Percentiles rank a stretch among this genome's conserved stretches.
Conservation (phyloP, 2,113 vertebrate species). For the Mormoops blainvillei region DNA sequence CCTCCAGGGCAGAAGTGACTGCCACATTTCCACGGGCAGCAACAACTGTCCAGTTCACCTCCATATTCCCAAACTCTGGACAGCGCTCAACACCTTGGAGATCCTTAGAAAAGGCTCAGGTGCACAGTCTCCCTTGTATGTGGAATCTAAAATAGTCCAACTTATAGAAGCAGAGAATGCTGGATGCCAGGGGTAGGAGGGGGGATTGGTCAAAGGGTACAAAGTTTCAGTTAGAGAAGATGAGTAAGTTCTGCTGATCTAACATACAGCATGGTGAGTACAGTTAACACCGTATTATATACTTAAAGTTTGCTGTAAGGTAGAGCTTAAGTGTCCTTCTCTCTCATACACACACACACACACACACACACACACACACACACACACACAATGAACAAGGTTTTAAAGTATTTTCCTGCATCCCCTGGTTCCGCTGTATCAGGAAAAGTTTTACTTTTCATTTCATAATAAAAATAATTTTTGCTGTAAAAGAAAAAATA, state of each 20-base stretch:
- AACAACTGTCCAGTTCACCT: neutral
- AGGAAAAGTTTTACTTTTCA: neutral
- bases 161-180: neutral
- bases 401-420: neutral
- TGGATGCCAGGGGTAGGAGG: neutral
- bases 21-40: neutral
- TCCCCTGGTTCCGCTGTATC: neutral
- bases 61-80: neutral
- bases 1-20: neutral
- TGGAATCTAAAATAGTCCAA: neutral
- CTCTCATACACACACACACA: too few species aligned
- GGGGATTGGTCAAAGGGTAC: neutral
- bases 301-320: neutral
- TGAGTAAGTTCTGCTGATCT: neutral
- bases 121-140: neutral
- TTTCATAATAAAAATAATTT: conserved; percentile 19
- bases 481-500: neutral
- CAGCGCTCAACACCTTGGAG: neutral
- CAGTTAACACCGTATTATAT: neutral
- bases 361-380: neutral
- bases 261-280: neutral
- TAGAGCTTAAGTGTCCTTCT: neutral
- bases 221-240: neutral
- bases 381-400: neutral
- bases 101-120: neutral